Base-by-base conservation (phyloP, 1,140 invertebrate species). In the Teleopsis dalmanni region DNA sequence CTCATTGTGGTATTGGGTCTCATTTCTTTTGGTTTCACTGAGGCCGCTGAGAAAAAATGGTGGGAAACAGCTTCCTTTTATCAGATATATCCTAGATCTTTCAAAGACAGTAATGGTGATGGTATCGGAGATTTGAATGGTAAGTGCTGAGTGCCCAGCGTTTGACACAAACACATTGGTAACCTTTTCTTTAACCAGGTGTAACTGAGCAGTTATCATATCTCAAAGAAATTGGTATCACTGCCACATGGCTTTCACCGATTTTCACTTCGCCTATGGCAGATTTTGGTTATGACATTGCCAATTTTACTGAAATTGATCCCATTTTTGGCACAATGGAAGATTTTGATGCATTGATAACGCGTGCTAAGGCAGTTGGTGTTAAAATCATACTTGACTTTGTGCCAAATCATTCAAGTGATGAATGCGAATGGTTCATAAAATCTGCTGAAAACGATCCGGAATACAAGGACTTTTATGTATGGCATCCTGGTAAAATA, bases 381-480 rank as follows among this genome's bases (percentile, higher is more conserved):
- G 74, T 92, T 16, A 87, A 86, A 68, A 67, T 93, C 11, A 76
- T 94, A 33, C 62, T 93, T 65, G 90, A 94, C 64, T 83, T 92
- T 58, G 83, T 92, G 16, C 88, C 88, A 4, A 93, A 93, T 69
- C 87, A 92, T 61, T 78, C 80, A 8, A 84, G 82, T 55, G 80
- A 84, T 54, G 75, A 83, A 57, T 82, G 84, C 60, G 73, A 77
- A 21, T 88, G 85, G 85, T 88, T 88, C 57, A 55, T 74, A 33
- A 73, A 79, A 36, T 84, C 83, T 25, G 60, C 75, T 6, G 70
- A 71, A 21, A 75, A 72, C 22, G 74, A 81, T 42, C 74, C 77
- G 29, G 75, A 76, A 26, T 84, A 84, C 59, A 75, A 72, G 46
- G 76, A 85, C 58, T 86, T 80, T 60, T 86, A 84, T 63, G 68